Conservation (phyloP, 2,113 vertebrate species). For the Pogonocichla stellata region DNA sequence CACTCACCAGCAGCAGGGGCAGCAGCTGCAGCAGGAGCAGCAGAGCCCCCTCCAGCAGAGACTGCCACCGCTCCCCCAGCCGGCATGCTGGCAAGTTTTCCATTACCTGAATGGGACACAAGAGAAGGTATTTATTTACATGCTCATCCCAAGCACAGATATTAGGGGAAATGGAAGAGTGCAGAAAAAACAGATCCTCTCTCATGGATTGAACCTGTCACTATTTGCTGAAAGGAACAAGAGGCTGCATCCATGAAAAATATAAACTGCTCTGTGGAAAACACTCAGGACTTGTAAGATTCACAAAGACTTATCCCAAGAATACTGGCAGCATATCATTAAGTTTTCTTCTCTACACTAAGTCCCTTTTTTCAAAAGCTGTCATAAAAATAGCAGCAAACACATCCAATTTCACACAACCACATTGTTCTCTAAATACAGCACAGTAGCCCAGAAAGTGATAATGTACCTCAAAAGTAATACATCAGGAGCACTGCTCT, state of each 20-base stretch:
- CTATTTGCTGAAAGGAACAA: neutral
- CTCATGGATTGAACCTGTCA: neutral
- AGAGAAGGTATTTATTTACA: neutral
- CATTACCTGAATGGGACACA: constrained; percentile 74
- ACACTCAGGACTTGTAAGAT: neutral
- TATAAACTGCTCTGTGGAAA: neutral
- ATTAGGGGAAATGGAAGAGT: neutral
- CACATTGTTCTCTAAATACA: neutral
- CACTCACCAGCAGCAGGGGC: constrained; percentile 74
- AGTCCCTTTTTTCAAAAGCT: neutral
- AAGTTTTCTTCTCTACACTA: neutral
- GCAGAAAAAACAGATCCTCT: too few species aligned
- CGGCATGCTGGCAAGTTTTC: constrained; percentile 91
- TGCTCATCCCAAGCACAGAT: neutral
- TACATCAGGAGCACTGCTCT: accelerated
- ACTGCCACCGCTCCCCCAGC: constrained; percentile 85
- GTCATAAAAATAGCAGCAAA: neutral
- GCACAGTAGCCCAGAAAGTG: neutral
- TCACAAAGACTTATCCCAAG: neutral
- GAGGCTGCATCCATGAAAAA: neutral
- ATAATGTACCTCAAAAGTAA: neutral
- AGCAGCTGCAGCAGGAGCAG: constrained; percentile 81
- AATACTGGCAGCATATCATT: neutral
- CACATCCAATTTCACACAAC: neutral
- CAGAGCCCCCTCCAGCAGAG: constrained; percentile 77